These are phyloP conservation scores for Austrofundulus limnaeus DNA, from an alignment of 2,113 vertebrate species.

Conservation along the genomic window DNA sequence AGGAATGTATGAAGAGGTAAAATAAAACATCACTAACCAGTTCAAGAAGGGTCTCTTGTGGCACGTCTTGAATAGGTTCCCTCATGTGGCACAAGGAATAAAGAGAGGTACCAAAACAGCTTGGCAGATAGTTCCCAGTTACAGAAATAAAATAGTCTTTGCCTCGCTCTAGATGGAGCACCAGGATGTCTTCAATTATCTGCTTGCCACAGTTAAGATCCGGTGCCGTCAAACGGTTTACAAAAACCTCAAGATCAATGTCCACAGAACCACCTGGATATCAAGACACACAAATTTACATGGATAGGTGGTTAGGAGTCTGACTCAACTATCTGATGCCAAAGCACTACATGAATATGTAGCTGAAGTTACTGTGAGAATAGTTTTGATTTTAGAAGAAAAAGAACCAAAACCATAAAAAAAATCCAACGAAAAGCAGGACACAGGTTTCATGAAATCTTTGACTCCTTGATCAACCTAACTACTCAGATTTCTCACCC, in stretches of 20 bases:
- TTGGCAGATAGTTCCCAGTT: conserved; percentile 91
- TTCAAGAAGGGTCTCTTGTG: conserved; percentile 76
- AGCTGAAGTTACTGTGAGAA: not conserved
- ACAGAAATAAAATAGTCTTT: conserved; percentile 96
- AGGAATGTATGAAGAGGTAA: not conserved
- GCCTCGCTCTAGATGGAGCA: conserved; percentile 89
- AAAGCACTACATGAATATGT: not conserved
- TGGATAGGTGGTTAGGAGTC: not conserved
- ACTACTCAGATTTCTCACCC: conserved; percentile 74
- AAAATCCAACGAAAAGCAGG: not conserved
- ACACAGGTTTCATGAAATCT: conserved; percentile 2
- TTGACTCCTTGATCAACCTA: not conserved
- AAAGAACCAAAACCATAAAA: not conserved
- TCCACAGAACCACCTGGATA: conserved; percentile 83
- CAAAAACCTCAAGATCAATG: conserved; percentile 91
- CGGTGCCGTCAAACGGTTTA: conserved; percentile 91
- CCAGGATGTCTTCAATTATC: conserved; percentile 92
- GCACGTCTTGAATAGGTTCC: conserved; percentile 89
- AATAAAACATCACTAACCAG: conserved; percentile 80
- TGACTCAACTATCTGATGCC: not conserved
- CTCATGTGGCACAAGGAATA: conserved; percentile 84
- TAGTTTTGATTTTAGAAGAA: not conserved
- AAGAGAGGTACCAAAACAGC: conserved; percentile 91
- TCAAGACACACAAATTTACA: conserved; percentile 1
- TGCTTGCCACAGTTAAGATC: conserved; percentile 86